Percentiles rank a stretch among this genome's conserved stretches.
Conservation (phyloP, 2,888 invertebrate species). For the Folsomia candida region DNA sequence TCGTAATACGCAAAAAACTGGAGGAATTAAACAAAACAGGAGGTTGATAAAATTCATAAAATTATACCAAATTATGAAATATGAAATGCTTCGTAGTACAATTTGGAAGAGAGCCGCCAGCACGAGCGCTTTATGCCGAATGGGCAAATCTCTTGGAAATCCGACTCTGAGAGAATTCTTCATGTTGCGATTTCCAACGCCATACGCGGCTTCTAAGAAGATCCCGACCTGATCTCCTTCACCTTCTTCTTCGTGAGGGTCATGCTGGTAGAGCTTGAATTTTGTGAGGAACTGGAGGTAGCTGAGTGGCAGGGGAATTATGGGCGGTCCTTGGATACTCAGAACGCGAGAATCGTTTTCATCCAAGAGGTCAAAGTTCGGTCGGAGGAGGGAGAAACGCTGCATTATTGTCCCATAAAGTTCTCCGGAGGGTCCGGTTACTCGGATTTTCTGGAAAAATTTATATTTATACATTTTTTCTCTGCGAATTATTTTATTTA, state of each 20-base stretch:
- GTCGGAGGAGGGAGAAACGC: background rate
- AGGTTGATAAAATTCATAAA: no score
- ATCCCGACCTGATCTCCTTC: background rate
- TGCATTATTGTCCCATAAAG: background rate
- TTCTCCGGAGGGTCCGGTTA: background rate
- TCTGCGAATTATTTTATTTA: no score
- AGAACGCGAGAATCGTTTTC: background rate
- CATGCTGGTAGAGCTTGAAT: background rate
- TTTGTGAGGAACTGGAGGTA: background rate
- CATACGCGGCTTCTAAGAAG: background rate
- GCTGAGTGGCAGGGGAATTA: background rate
- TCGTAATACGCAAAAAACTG: background rate
- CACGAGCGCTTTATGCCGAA: background rate
- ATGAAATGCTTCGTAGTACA: no score
- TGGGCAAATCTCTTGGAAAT: background rate
- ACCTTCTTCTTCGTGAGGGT: background rate
- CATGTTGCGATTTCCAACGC: background rate
- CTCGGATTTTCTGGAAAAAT: background rate
- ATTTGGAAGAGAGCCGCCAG: background rate
- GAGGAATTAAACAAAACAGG: background rate
- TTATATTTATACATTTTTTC: background rate
- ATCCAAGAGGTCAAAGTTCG: background rate
- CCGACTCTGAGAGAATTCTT: background rate
- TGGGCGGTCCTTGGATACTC: background rate
- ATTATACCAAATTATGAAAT: no score